These are phyloP conservation scores for Campylomormyrus tamandua DNA, from an alignment of 2,113 vertebrate species.

Conservation along the genomic window DNA sequence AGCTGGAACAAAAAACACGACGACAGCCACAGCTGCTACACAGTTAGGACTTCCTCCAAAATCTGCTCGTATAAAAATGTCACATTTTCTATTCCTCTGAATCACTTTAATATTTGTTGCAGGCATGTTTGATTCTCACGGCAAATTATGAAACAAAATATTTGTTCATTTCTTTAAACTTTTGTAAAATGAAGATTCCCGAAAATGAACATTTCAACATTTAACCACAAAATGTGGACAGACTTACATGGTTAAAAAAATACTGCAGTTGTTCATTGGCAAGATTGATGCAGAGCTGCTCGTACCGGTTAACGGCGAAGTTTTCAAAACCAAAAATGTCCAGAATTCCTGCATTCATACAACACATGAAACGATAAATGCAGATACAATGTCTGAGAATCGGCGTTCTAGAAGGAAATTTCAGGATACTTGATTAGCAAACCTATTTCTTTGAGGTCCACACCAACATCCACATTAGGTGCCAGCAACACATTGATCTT, in stretches of 20 bases:
- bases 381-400: neutral
- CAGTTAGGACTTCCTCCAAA: neutral
- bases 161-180: neutral
- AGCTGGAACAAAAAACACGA: neutral
- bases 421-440: conserved; percentile 9
- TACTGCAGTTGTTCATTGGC: conserved; percentile 71
- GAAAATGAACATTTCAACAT: neutral
- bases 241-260: conserved; percentile 68
- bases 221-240: neutral
- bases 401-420: neutral
- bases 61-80: neutral
- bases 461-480: conserved; percentile 44
- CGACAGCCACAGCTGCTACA: neutral
- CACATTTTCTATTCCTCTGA: neutral
- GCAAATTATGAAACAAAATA: neutral
- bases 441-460: conserved; percentile 62
- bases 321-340: conserved; percentile 75
- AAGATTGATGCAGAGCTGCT: conserved; percentile 70
- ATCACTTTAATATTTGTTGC: neutral
- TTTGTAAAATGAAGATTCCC: neutral
- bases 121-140: neutral
- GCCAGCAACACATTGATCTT: conserved; percentile 64
- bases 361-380: neutral
- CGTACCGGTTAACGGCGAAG: conserved; percentile 63
- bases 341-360: conserved; percentile 53